phyloP scores from a whole-genome alignment of 2,113 vertebrate species.

The Himantopus leucocephalus region DNA sequence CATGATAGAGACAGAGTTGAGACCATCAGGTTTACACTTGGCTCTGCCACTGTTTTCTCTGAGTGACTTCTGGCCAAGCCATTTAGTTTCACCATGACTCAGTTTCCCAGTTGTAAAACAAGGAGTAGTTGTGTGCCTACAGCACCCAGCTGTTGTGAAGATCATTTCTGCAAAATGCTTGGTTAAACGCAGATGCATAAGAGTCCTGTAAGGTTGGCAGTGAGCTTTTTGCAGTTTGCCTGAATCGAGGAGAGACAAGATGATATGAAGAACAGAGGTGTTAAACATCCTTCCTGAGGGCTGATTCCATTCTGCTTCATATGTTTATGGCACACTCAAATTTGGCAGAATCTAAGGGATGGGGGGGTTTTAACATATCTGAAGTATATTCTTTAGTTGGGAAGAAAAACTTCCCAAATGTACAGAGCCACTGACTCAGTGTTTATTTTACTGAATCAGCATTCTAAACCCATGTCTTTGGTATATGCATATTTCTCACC shows the following conservation, averaged over 20 bases:
- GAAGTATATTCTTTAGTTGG: background rate
- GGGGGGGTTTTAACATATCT: accelerated
- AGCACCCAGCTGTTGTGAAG: constrained; percentile 13
- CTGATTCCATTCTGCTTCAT: background rate
- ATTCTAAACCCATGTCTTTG: background rate
- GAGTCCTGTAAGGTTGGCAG: constrained; percentile 43
- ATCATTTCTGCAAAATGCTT: background rate
- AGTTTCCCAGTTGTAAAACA: constrained; percentile 35
- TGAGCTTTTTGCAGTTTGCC: constrained; percentile 14
- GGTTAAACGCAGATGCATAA: background rate
- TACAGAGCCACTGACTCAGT: background rate
- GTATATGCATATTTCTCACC: background rate
- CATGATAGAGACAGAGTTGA: background rate
- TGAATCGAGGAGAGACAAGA: background rate
- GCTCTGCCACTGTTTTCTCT: background rate
- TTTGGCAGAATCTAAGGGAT: background rate
- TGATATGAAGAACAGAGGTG: constrained; percentile 10
- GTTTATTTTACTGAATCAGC: background rate
- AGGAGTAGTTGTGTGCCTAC: background rate
- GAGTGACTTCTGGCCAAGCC: background rate
- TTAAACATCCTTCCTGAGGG: constrained; percentile 19
- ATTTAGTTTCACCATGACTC: background rate
- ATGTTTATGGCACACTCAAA: background rate
- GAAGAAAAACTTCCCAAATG: background rate
- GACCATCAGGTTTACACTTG: background rate